Base-by-base conservation (phyloP, 2,888 invertebrate species). In the Cryptocephalus moraei region DNA sequence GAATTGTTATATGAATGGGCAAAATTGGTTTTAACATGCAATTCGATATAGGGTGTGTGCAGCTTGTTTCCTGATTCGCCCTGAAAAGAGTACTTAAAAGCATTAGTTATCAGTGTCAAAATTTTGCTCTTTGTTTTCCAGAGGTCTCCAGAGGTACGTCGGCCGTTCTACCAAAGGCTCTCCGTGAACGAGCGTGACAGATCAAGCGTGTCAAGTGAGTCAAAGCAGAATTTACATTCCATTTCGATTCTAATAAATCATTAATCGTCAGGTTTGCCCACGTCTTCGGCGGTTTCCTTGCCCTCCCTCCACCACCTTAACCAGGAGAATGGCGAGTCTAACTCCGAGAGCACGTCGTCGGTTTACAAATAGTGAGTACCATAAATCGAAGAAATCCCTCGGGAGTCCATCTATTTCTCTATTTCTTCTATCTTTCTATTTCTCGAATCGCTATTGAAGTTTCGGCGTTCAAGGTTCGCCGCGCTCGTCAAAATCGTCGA, bases 261-360 rank as follows among this genome's bases (percentile, higher is more conserved):
- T 36, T 36, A 11, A 36, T 36, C 36, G 12, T 36, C 36, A 36
- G 36, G 55, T 54, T 52, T 62, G 33, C 49, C 58, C 34, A 57
- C 61, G 32, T 61, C 62, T 13, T 60, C 62, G 14, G 63, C 67
- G 1, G 46, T 62, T 34, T 67, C 67, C 12, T 52, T 67, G 33
- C 67, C 67, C 9, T 59, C 65, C 0, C 56, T 67, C 13, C 58
- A 62, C 44, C 62, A 65, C 44, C 53, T 62, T 22, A 56, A 60
- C 53, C 59, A 59, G 44, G 63, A 65, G 50, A 62, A 62, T 61
- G 62, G 43, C 11, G 63, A 63, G 39, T 56, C 39, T 46, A 41
- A 57, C 32, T 49, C 57, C 11, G 60, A 59, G 33, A 55, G 49
- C 53, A 44, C 54, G 52, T 43, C 60, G 49, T 59, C 55, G 8